Evolutionary conservation across 1,140 invertebrate species (phyloP), one percentile per base, ranked within the genome.

Genomic region (Habropoda laboriosa): DNA sequence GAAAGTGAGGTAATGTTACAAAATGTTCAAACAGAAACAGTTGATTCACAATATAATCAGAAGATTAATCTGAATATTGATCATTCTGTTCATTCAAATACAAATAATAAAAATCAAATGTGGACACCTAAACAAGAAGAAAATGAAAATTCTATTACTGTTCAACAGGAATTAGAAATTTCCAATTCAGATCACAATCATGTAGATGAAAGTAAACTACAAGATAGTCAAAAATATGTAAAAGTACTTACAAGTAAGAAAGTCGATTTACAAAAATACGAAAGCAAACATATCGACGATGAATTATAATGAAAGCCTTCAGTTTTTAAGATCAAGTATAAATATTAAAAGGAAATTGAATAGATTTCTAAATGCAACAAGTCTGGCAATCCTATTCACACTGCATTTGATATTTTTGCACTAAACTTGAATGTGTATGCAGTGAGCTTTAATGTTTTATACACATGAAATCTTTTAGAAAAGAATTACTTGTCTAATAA

Each of bases 271-370:
- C 73, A 83, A 49, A 76, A 73, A 77, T 49, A 66, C 18, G 68
- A 45, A 58, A 64, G n/a, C 18, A 83, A 86, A 84, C 88, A 89
- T 88, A 82, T 80, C 81, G 81, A 85, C 38, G 85, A 88, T 77
- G 85, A 89, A 76, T 86, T 89, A 82, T 89, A 89, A 89, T 81
- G 67, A 88, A 80, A 60, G 64, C 27, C 53, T 78, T 79, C 49
- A 47, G 60, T 18, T 78, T 79, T 79, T 82, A 83, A 73, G 18
- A 24, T 71, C 32, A 71, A 76, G 66, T 84, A 83, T 70, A 74
- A 68, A 68, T 80, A 66, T 83, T 57, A 60, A 63, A 45, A 47
- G 55, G 18, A 66, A 42, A 71, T 55, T 47, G 13, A 64, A 74
- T 70, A 57, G 45, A 81, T 64, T 79, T 67, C 4, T 63, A 61